A percentile compares a stretch with the other conserved stretches of the same genome.
phyloP scores from a whole-genome alignment of 2,113 vertebrate species.

The Apodemus speciosus region DNA sequence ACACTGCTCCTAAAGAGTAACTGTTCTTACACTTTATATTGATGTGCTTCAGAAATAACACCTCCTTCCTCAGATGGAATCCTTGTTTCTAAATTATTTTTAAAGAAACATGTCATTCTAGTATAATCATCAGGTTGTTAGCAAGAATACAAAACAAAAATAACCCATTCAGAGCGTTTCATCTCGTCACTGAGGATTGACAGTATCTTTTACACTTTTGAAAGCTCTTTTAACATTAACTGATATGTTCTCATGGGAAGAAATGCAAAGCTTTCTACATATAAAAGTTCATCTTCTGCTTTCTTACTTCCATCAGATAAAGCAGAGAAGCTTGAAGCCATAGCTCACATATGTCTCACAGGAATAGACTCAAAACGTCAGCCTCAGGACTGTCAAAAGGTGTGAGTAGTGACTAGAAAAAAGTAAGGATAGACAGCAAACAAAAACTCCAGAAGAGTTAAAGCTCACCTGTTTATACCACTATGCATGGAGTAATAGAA shows the following conservation, averaged over 20 bases:
- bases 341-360: constrained; percentile 80
- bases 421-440: constrained; percentile 71
- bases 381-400: constrained; percentile 76
- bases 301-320: constrained; percentile 84
- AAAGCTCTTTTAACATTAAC: constrained; percentile 87
- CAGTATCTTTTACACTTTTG: constrained; percentile 87
- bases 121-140: constrained; percentile 83
- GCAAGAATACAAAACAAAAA: constrained; percentile 85
- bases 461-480: constrained; percentile 62
- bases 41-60: constrained; percentile 58
- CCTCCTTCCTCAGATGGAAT: constrained; percentile 77
- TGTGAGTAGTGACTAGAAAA: constrained; percentile 78
- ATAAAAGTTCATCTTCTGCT: constrained; percentile 85
- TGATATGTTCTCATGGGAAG: constrained; percentile 85
- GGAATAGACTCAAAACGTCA: constrained; percentile 79
- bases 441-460: constrained; percentile 61
- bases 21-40: constrained; percentile 62
- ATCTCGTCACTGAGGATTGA: constrained; percentile 85
- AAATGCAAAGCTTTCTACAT: constrained; percentile 85
- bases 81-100: constrained; percentile 50
- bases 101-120: constrained; percentile 79
- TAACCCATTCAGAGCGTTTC: constrained; percentile 85
- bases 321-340: constrained; percentile 82
- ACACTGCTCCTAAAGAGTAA: constrained; percentile 64
- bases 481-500: constrained; percentile 58